These are phyloP conservation scores for Melanaphis sacchari DNA, from an alignment of 1,140 invertebrate species.

Conservation along the genomic window DNA sequence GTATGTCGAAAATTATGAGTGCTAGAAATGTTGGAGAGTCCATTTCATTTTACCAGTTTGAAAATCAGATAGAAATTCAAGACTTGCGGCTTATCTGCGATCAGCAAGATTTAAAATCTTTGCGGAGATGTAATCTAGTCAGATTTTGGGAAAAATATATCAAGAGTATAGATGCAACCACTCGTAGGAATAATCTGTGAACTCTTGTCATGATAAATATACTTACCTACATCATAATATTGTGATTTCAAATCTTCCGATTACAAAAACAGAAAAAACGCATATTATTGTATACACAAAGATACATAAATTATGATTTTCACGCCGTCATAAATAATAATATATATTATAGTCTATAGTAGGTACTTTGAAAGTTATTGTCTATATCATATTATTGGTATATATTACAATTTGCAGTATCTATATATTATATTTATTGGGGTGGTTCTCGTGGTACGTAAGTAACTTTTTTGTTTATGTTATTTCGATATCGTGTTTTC, in stretches of 20 bases:
- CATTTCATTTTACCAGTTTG: no score
- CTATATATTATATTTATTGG: not conserved
- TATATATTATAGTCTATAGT: not conserved
- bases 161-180: not conserved
- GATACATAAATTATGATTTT: not conserved
- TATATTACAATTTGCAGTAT: not conserved
- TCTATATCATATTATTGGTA: not conserved
- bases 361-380: not conserved
- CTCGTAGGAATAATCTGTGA: not conserved
- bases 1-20: no score
- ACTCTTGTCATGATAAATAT: not conserved
- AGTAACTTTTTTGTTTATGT: not conserved
- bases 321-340: not conserved
- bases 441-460: not conserved
- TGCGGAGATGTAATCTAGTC: not conserved
- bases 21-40: no score
- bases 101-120: no score
- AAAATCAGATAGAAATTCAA: no score
- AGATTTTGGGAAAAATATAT: no score
- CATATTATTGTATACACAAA: not conserved
- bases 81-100: no score
- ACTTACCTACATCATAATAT: not conserved
- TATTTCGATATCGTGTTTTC: not conserved
- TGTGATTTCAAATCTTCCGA: not conserved
- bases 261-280: not conserved